Conservation (phyloP, 2,797 vertebrate species). For the Scyliorhinus canicula region DNA sequence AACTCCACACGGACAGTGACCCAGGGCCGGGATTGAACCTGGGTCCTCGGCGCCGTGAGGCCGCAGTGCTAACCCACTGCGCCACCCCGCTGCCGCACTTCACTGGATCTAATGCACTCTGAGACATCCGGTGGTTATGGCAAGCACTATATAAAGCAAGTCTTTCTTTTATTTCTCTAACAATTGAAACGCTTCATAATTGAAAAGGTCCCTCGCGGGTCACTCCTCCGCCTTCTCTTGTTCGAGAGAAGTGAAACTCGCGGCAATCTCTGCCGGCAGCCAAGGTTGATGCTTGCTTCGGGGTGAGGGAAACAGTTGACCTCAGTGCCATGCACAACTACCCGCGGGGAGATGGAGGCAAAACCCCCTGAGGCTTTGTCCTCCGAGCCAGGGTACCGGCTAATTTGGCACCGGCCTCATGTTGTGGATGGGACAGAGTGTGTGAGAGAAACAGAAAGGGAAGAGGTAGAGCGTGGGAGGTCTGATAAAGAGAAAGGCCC, state of each 20-base stretch:
- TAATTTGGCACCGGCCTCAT: background rate
- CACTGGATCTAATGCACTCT: too few species aligned
- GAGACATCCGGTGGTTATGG: too few species aligned
- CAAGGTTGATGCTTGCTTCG: too few species aligned
- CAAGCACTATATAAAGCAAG: too few species aligned
- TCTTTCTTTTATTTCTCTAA: background rate
- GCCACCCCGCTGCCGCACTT: too few species aligned
- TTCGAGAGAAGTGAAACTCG: background rate
- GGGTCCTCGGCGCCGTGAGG: too few species aligned
- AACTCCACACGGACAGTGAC: too few species aligned
- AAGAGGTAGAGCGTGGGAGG: conserved; percentile 61
- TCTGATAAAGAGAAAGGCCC: conserved; percentile 53
- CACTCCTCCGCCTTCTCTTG: background rate
- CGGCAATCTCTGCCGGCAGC: background rate
- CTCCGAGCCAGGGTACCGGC: background rate
- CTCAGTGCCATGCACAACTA: background rate
- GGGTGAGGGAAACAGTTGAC: background rate
- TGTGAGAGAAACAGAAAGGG: background rate
- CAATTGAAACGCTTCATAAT: background rate
- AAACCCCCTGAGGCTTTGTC: background rate
- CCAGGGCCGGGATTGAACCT: too few species aligned
- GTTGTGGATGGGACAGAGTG: background rate
- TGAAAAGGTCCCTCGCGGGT: background rate
- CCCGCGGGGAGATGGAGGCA: background rate
- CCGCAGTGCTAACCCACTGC: too few species aligned